Base-by-base conservation (phyloP, 2,888 invertebrate genomes). In the Ophraella communa region DNA sequence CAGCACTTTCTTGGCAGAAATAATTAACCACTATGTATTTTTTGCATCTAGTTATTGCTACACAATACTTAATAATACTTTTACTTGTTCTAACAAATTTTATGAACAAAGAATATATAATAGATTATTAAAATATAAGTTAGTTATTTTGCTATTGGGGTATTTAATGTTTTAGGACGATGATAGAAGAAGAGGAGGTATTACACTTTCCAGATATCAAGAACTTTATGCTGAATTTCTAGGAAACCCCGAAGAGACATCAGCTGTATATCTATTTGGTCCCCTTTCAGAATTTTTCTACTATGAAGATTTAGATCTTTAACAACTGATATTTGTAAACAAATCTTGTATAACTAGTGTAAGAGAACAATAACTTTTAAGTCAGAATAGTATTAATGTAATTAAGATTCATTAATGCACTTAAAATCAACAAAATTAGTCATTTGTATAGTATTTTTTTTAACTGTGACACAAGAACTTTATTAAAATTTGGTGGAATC, bases 211-310 rank as follows among this genome's bases (percentile, higher is more conserved):
- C 4, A 87, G 93, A 78, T 94, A 93, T 79, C 91, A 93, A 80
- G 93, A 93, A 79, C 84, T 93, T 2, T 94, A 93, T 79, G 92
- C 92, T 0, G 89, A 91, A 80, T 93, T 91, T 83, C 85, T 93
- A 66, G 92, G 93, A 21, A 91, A 93, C 80, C 88, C 88, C 35
- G 88, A 87, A 71, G 91, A 92, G 62, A 86, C 88, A 73, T 86
- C 88, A 65, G 92, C 92, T 39, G 89, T 90, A 56, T 89, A 91
- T 76, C 85, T 94, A 14, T 94, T 94, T 80, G 93, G 93, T 47
- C 93, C 93, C 39, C 83, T 94, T 74, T 86, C 83, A 54, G 85
- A 84, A 71, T 80, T 85, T 62, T 83, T 82, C 53, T 74, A 71
- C 55, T 53, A 47, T 47, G 68, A 65, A 30, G 68, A 68, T 44